Base-by-base conservation (phyloP, 2,888 invertebrate species). In the Lordiphosa fenestrarum region DNA sequence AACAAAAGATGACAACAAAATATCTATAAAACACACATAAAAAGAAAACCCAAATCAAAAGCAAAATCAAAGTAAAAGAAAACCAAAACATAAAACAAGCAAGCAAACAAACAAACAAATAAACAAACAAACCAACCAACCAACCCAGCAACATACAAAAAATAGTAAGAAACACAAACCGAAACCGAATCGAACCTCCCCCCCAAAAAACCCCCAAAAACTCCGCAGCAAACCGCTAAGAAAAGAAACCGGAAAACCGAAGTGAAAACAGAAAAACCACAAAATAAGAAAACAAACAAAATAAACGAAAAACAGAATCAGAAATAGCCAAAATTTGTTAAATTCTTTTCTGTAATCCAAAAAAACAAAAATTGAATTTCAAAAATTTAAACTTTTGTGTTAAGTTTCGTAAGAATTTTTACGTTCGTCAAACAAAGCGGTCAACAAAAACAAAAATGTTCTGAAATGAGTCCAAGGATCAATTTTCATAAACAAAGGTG, bases 271-370 rank as follows among this genome's bases (percentile, higher is more conserved):
- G 66, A 64, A 80, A 83, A 68, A 42, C 63, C 55, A 69, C 30
- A 33, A 44, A 33, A 44, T 13, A 15, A 33, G 33, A 49, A 61
- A 64, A 33, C 53, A 60, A 71, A 57, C 44, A 44, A 71, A 65
- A 60, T 36, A 57, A 51, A 48, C 60, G 65, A 63, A 38, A 63
- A 57, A 36, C 47, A 56, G 66, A 71, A 75, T 73, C 59, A 35
- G 69, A 84, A 84, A 85, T 83, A 85, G 85, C 80, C 84, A 84
- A 84, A 80, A 85, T 75, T 85, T 85, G 78, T 84, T 80, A 75
- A 84, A 77, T 81, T 84, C 73, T 59, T 74, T 83, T 78, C 64
- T 74, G 64, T 60, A 65, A 53, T 49, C 50, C 9, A 58, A 50
- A 49, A 49, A 30, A 57, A 59, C 49, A 53, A 46, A 33, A 44